Evolutionary conservation across 2,113 vertebrate species (phyloP), one percentile per base, ranked within the genome.

Genomic region (Passer domesticus): DNA sequence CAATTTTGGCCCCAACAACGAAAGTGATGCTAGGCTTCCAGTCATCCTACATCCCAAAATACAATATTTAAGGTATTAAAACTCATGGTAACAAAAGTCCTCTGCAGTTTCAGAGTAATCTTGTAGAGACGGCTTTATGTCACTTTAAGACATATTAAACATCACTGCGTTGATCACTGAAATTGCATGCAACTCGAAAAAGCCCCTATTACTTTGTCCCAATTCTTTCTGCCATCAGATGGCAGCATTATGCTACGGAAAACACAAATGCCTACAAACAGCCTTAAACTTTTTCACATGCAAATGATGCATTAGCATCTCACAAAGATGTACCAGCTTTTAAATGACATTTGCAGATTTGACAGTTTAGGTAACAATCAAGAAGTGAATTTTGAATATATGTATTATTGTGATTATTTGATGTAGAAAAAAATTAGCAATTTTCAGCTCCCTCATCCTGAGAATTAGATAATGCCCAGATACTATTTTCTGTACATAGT

Each of bases 11-110:
- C 47, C 97, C 99, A 43, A 98, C 97, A 77, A 99, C 79, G 0
- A 99, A 94, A 68, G 98, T 93, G 2, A 99, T 86, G 94, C 97
- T 98, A 27, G 98, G 98, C 60, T 95, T 97, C 99, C 99, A 99
- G 7, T 97, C 94, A 15, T 97, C 98, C 99, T 99, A 39, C 3
- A 56, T 59, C 30, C 68, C 90, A 93, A 96, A 91, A 95, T 1
- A 91, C 90, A 94, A 62, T 25, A 89, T 47, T 74, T 22, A 41
- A 58, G 4, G 18, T 18, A 72, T 84, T 91, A 52, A 82, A 74
- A 56, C 7, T 63, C 33, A 58, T 6, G 9, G 6, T 63, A 59
- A 55, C 11, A 39, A 28, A 76, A 86, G 30, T 2, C 1, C 28
- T 35, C 43, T 24, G 10, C 27, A 74, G 20, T 75, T 81, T 75